A percentile compares a stretch with the other conserved stretches of the same genome.
phyloP scores from a whole-genome alignment of 2,797 vertebrate species.

The Syngnathus rostellatus region DNA sequence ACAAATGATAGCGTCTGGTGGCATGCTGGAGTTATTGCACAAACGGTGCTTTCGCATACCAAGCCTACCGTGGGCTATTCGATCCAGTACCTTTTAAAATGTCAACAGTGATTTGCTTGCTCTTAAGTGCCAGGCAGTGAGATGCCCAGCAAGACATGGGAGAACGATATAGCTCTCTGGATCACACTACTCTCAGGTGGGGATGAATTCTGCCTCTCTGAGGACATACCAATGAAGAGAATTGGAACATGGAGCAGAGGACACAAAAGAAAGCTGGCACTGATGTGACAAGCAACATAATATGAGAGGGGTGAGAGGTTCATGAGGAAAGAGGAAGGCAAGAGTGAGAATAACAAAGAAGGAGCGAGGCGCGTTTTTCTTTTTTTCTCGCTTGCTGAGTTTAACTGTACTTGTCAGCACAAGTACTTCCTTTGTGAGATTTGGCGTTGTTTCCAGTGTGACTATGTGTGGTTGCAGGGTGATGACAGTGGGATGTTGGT shows the following conservation, averaged over 20 bases:
- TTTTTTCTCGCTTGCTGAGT: slow-evolving; percentile 18
- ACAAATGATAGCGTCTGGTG: slow-evolving; percentile 58
- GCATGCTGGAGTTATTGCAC: slow-evolving; percentile 61
- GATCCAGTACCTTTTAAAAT: slow-evolving; percentile 67
- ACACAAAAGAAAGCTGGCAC: slow-evolving; percentile 26
- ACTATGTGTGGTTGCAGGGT: slow-evolving; percentile 20
- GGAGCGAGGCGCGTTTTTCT: slow-evolving; percentile 7
- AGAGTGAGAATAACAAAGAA: slow-evolving; percentile 23
- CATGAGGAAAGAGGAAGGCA: slow-evolving; percentile 18
- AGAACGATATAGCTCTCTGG: slow-evolving; percentile 45
- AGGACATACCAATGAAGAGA: slow-evolving; percentile 37
- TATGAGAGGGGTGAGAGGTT: slow-evolving; percentile 21
- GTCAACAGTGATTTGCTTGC: slow-evolving; percentile 68
- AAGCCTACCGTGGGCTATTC: slow-evolving; percentile 55
- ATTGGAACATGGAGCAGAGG: slow-evolving; percentile 27
- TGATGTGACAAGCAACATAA: slow-evolving; percentile 43
- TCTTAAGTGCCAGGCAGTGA: slow-evolving; percentile 39
- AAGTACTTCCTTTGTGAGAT: slow-evolving; percentile 41
- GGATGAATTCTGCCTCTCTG: slow-evolving; percentile 39
- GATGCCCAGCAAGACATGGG: slow-evolving; percentile 45
- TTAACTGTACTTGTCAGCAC: slow-evolving; percentile 57
- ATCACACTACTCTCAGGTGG: slow-evolving; percentile 34
- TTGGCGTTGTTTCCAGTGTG: slow-evolving; percentile 27
- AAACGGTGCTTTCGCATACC: slow-evolving; percentile 51
- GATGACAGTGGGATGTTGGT: slow-evolving; percentile 7